A percentile compares a stretch with the other conserved stretches of the same genome.
phyloP scores from a whole-genome alignment of 2,113 vertebrate genomes.

The Daphoenositta chrysoptera region DNA sequence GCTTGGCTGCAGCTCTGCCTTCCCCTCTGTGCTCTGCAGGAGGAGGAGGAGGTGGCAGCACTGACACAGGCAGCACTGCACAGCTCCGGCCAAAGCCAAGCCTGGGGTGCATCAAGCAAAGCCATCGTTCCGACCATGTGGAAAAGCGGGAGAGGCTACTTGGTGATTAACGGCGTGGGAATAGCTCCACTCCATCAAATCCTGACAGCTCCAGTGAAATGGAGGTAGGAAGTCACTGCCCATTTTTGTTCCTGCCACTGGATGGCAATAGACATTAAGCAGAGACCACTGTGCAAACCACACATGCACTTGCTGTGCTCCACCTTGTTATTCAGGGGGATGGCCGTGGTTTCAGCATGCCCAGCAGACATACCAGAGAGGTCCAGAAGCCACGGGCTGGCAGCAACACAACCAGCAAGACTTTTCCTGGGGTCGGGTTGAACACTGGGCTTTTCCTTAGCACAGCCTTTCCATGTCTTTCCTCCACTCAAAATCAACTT shows the following conservation, averaged over 20 bases:
- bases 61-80: neutral
- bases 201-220: neutral
- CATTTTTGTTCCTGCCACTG: conserved; percentile 66
- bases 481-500: neutral
- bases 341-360: rapidly evolving
- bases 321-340: neutral
- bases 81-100: neutral
- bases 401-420: neutral
- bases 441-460: neutral
- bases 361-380: neutral
- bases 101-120: neutral
- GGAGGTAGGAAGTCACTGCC: conserved; percentile 12
- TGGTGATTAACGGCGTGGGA: rapidly evolving
- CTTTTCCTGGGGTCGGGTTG: neutral
- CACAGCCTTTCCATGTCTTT: neutral
- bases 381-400: neutral
- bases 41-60: neutral
- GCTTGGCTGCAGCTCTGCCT: neutral
- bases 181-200: neutral
- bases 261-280: conserved; percentile 71
- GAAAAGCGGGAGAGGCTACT: neutral
- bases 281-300: neutral
- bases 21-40: neutral
- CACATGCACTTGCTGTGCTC: neutral
- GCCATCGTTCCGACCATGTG: rapidly evolving